Conservation (phyloP, 2,113 vertebrate species). For the Prochilodus magdalenae region DNA sequence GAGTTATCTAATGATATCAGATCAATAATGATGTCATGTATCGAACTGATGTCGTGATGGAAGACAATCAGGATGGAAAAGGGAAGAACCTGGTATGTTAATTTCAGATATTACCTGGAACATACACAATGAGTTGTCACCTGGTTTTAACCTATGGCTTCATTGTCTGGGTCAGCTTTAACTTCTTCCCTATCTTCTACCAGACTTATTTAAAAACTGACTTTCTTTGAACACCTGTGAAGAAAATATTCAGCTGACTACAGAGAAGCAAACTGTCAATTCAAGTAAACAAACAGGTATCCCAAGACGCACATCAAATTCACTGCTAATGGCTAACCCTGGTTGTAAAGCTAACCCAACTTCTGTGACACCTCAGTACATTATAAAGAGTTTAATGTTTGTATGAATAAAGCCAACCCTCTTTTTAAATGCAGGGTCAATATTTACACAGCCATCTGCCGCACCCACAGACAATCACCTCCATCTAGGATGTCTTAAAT, state of each 20-base stretch:
- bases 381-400: conserved; percentile 24
- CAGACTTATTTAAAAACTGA: background rate
- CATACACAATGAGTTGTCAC: background rate
- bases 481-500: conserved; percentile 70
- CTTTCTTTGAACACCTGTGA: background rate
- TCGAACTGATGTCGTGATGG: too few species aligned
- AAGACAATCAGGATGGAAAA: background rate
- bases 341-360: too few species aligned
- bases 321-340: too few species aligned
- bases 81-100: background rate
- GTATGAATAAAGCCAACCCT: conserved; percentile 57
- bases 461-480: conserved; percentile 62
- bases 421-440: conserved; percentile 72
- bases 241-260: too few species aligned
- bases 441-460: conserved; percentile 67
- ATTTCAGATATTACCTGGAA: background rate
- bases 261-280: background rate
- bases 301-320: background rate
- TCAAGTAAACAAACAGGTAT: background rate
- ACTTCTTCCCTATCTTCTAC: background rate
- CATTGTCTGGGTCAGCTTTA: background rate
- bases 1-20: conserved; percentile 11
- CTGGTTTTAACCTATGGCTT: background rate
- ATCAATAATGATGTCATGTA: background rate
- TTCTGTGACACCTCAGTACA: conserved; percentile 1